Conservation (phyloP, 2,888 invertebrate species). For the Tholera decimalis region DNA sequence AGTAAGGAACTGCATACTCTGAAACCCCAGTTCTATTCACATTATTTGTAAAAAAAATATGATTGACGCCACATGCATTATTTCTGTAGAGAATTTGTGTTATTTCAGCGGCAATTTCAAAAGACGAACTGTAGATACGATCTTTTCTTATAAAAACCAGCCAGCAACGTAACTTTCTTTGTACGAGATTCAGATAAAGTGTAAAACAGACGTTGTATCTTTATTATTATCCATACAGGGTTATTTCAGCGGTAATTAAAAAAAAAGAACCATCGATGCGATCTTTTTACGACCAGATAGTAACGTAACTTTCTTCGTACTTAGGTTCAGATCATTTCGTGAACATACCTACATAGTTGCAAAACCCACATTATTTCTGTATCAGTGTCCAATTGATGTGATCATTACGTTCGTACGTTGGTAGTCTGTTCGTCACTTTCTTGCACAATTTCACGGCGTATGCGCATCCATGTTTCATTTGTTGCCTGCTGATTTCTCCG, state of each 20-base stretch:
- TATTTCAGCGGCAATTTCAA: constrained; percentile 2
- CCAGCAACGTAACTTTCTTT: constrained; percentile 24
- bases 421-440: constrained; percentile 78
- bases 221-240: too few relatives aligned
- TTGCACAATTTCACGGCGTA: constrained; percentile 87
- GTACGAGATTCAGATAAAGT: constrained; percentile 28
- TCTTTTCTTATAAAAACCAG: not conserved
- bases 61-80: too few relatives aligned
- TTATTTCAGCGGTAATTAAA: constrained; percentile 1
- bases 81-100: too few relatives aligned
- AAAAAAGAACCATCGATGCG: not conserved
- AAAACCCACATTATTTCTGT: constrained; percentile 35
- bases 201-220: too few relatives aligned
- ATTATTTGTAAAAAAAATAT: too few relatives aligned
- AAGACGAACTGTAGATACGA: not conserved
- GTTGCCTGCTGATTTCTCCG: constrained; percentile 79
- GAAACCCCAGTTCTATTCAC: too few relatives aligned
- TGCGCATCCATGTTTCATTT: constrained; percentile 81
- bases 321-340: constrained; percentile 28
- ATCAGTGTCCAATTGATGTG: constrained; percentile 52
- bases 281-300: not conserved
- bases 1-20: too few relatives aligned
- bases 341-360: constrained; percentile 11
- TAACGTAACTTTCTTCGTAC: constrained; percentile 25
- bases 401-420: constrained; percentile 53